phyloP scores from a whole-genome alignment of 1,140 invertebrate genomes.

The Sipha flava region DNA sequence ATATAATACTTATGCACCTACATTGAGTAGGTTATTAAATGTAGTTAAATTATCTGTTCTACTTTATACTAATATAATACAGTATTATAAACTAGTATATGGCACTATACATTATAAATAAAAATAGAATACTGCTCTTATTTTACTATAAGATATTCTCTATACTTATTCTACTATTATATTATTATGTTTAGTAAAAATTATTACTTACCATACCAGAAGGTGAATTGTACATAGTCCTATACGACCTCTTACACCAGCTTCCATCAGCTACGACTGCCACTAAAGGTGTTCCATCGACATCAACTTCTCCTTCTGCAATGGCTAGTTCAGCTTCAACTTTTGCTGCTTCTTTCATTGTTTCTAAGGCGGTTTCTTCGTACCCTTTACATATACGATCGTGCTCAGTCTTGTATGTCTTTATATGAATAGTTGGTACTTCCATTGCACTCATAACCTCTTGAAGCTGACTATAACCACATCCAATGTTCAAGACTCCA shows the following conservation, averaged over 20 bases:
- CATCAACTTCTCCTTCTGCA: slow-evolving; percentile 30
- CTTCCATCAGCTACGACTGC: slow-evolving; percentile 40
- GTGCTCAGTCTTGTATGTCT: background rate
- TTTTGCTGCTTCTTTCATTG: slow-evolving; percentile 35
- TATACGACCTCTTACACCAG: slow-evolving; percentile 41
- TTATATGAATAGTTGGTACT: background rate
- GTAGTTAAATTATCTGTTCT: no score
- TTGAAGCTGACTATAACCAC: background rate
- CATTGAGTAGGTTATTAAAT: no score
- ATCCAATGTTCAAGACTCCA: background rate
- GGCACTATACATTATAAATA: no score
- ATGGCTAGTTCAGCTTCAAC: slow-evolving; percentile 35
- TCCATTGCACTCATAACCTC: background rate
- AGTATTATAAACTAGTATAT: no score
- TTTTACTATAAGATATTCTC: no score
- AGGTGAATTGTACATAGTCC: no score
- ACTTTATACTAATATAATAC: no score
- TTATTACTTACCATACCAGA: no score
- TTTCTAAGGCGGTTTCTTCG: background rate
- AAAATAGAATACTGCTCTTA: no score
- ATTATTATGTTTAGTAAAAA: no score
- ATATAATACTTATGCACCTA: no score
- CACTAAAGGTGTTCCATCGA: slow-evolving; percentile 37
- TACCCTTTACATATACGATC: background rate
- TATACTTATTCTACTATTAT: no score